phyloP scores from a whole-genome alignment of 2,797 vertebrate genomes.

The Phoeniculus purpureus region DNA sequence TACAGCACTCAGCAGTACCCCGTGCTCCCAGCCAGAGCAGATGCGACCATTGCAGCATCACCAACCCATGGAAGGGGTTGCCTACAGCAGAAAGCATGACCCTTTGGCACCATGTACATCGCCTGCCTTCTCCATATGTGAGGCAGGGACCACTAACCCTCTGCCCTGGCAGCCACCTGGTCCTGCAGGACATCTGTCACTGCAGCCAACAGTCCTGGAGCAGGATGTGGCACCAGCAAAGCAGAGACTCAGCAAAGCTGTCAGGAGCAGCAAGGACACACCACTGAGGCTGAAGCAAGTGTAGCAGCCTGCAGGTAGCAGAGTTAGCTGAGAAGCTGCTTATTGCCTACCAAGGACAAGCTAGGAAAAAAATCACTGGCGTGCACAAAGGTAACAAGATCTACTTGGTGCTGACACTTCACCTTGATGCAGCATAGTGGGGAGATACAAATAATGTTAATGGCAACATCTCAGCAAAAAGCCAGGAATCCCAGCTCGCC shows the following conservation, averaged over 20 bases:
- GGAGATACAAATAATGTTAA: neutral
- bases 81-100: fast-evolving
- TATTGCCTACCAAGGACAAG: neutral
- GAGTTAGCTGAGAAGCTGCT: neutral
- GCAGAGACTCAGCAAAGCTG: neutral
- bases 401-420: neutral
- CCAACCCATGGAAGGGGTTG: fast-evolving
- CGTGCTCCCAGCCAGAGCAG: fast-evolving
- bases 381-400: constrained; percentile 14
- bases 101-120: fast-evolving
- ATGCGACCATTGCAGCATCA: fast-evolving
- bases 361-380: neutral
- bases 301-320: neutral
- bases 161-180: neutral
- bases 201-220: neutral
- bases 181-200: neutral
- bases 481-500: neutral
- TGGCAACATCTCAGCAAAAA: neutral
- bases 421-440: neutral
- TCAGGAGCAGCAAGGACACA: neutral
- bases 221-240: neutral
- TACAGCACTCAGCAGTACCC: neutral
- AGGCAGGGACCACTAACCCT: neutral
- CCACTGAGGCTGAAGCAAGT: neutral
- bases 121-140: fast-evolving